Base-by-base conservation (phyloP, 2,888 invertebrate genomes). In the Philhelius pedissequus region DNA sequence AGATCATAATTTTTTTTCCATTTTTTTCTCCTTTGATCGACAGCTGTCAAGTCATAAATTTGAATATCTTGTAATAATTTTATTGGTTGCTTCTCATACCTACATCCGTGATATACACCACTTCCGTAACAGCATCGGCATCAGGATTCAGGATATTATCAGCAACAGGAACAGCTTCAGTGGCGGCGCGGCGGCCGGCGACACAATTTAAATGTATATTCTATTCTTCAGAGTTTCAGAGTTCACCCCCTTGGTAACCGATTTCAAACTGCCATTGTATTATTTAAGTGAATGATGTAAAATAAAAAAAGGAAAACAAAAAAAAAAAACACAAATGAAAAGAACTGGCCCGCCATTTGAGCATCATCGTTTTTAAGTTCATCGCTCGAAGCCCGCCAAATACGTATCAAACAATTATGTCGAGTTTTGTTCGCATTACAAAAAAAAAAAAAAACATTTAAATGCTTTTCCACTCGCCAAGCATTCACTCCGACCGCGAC, bases 31-130 rank as follows among this genome's bases (percentile, higher is more conserved):
- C 45, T 43, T 81, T 86, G 86, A 81, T 86, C 81, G 86, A 86
- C 86, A 86, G 86, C 86, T 86, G 86, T 81, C 86, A 86, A 80
- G 80, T 80, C 75, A 64, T 73, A 76, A 81, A 86, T 86, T 86
- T 86, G 60, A 81, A 86, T 81, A 86, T 86, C 80, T 81, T 86
- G 76, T 81, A 81, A 50, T 81, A 79, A 81, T 62, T 62, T 75
- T 50, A 74, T 78, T 69, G 54, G 50, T 35, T 83, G 70, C 52
- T 54, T 64, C 48, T 30, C 43, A 60, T 60, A 40, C 30, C 4
- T 6, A 30, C 58, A 60, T 56, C 71, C 60, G 54, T 50, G 70
- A 56, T 64, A 45, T 38, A 48, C 25, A 35, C 69, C 25, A 35
- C 69, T 69, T 38, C 43, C 38, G 22, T 58, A 62, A 43, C 13